Conservation (phyloP, 2,797 vertebrate species). For the Lithobates pipiens region DNA sequence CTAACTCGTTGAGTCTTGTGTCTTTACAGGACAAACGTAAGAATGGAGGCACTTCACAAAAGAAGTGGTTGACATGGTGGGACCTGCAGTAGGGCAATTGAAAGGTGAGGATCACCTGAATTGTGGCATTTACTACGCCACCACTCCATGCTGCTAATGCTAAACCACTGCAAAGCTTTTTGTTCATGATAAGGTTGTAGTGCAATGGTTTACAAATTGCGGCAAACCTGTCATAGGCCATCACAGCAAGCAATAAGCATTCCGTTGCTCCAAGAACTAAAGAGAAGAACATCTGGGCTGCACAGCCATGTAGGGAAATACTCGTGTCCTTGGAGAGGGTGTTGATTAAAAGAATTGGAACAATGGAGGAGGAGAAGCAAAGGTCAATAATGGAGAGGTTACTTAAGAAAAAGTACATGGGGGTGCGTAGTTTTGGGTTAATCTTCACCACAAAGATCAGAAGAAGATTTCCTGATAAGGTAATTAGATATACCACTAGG, state of each 20-base stretch:
- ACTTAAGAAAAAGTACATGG: conserved; percentile 48
- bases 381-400: conserved; percentile 48
- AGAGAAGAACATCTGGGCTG: conserved; percentile 19
- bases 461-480: conserved; percentile 33
- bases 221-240: conserved; percentile 17
- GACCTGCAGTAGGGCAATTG: conserved; percentile 24
- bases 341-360: conserved; percentile 24
- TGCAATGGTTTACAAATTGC: conserved; percentile 15
- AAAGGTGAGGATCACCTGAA: conserved; percentile 8
- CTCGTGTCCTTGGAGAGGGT: conserved; percentile 22
- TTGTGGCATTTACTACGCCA: background rate
- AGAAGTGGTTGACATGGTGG: conserved; percentile 9
- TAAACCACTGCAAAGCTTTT: background rate
- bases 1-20: conserved; percentile 22
- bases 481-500: conserved; percentile 36
- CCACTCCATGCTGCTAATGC: conserved; percentile 9
- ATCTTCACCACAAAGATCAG: conserved; percentile 32
- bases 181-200: conserved; percentile 31
- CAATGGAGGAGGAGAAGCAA: conserved; percentile 39
- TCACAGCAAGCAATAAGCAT: conserved; percentile 11
- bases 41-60: conserved; percentile 27
- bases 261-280: conserved; percentile 22
- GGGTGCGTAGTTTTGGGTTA: conserved; percentile 16
- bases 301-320: conserved; percentile 31
- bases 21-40: conserved; percentile 37